These are phyloP conservation scores for Phyllostomus discolor DNA, from an alignment of 2,113 vertebrate species.

Conservation along the genomic window DNA sequence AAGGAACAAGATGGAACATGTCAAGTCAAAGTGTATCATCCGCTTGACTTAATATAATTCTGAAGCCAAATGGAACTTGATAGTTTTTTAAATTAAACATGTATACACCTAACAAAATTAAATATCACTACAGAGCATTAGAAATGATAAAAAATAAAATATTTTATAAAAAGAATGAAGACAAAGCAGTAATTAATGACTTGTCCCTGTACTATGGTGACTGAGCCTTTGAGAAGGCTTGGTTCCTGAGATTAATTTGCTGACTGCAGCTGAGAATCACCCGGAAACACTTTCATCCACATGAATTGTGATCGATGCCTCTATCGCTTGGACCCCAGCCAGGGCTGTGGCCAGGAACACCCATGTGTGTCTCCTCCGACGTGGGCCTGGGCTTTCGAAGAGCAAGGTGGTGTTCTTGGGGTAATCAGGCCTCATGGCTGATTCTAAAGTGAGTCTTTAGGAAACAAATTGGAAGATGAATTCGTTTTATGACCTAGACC, in stretches of 20 bases:
- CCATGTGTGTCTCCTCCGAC: background rate
- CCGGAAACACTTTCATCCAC: background rate
- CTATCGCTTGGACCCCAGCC: too few species aligned
- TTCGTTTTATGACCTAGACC: background rate
- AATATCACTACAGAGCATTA: slow-evolving; percentile 67
- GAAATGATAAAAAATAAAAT: slow-evolving; percentile 55
- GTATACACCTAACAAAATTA: slow-evolving; percentile 68
- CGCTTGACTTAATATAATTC: slow-evolving; percentile 69
- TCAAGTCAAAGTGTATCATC: slow-evolving; percentile 59
- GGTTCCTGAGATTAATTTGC: background rate
- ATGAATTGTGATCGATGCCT: background rate
- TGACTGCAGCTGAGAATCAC: background rate
- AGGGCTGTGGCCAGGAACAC: background rate
- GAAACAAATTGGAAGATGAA: background rate
- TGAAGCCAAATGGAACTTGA: slow-evolving; percentile 69
- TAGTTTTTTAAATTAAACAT: slow-evolving; percentile 78
- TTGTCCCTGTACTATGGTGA: background rate
- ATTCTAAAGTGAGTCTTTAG: background rate
- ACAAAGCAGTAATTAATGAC: background rate
- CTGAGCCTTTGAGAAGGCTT: background rate
- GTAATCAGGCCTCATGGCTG: background rate
- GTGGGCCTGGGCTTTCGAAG: background rate
- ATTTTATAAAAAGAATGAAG: too few species aligned
- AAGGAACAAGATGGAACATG: slow-evolving; percentile 58
- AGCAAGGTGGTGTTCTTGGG: background rate